Base-by-base conservation (phyloP, 2,888 invertebrate genomes). In the Platerodrilus igneus region DNA sequence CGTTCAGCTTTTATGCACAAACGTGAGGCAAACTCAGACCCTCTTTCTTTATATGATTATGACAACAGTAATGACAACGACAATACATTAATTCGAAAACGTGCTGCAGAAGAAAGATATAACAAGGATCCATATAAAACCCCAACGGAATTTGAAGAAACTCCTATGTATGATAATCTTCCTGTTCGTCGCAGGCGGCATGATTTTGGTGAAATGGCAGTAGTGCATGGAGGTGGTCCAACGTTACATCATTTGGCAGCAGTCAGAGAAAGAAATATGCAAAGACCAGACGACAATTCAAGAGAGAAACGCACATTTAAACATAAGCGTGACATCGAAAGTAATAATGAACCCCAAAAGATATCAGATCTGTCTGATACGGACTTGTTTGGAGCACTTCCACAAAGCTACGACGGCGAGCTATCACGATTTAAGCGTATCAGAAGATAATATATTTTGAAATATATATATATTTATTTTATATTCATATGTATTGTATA, bases 381-480 rank as follows among this genome's bases (percentile, higher is more conserved):
- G 20, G 68, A 68, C 48, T 51, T 68, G 13, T 69, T 69, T 49
- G 69, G 69, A 1, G 64, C 63, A 1, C 50, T 68, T 11, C 68
- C 68, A 2, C 64, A 68, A 46, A 58, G 63, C 41, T 69, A 62
- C 41, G 62, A 65, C 23, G 68, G 67, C 2, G 66, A 66, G 48
- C 46, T 68, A 33, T 53, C 58, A 1, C 52, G 69, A 44, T 67
- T 63, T 47, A 69, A 69, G 49, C 50, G 69, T 25, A 63, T 69
- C 3, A 68, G 65, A 46, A 47, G 65, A 34, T 9, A 28, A 10
- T 10, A 25, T 11, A 6, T 25, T 25, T 11, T 25, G 11, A 11
- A 13, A 13, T 11, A 13, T 25, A 25, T 25, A 10, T n/a, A n/a
- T n/a, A n/a, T n/a, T n/a, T n/a, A n/a, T n/a, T n/a, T n/a, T n/a